Base-by-base conservation (phyloP, 1,140 invertebrate species). In the Drosophila erecta region DNA sequence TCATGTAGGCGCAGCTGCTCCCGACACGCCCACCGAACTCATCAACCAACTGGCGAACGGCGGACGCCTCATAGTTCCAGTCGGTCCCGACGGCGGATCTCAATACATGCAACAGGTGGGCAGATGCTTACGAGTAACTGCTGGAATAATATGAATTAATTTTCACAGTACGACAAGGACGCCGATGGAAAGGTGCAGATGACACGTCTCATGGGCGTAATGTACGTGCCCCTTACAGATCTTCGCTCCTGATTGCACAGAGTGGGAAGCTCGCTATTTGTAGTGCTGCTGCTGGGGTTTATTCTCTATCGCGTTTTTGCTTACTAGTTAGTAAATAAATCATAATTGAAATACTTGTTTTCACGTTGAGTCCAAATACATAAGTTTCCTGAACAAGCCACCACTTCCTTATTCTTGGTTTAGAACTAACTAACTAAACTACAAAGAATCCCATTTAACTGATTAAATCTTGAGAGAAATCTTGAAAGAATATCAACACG, bases 141-240 rank as follows among this genome's bases (percentile, higher is more conserved):
- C 30, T 30, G 30, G 7, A 30, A 30, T 30, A 30, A 30, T 30
- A 30, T 30, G 7, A 10, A 37, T 37, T 24, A 2, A 17, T 37
- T 0, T 33, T 5, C 11, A 8, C 94, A 96, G 94, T 95, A 99
- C 65, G 98, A 99, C 90, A 99, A 99, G 93, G 93, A 95, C 37
- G 69, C 90, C 4, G 96, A 98, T 93, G 98, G 98, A 11, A 94
- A 94, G 44, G 94, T 99, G 12, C 93, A 93, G n/a, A 94, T 95
- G 51, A 96, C 95, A 80, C 94, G 95, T 15, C 93, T 99, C 0
- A 99, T 99, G 97, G 97, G 97, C 35, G 99, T 99, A 1, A 96
- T 98, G 53, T 99, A 98, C 93, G 98, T 99, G 24, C 98, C 98
- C 2, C 93, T 99, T 14, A 99, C 98, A 4, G 98, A 98, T 92